A percentile compares a stretch with the other conserved stretches of the same genome.
phyloP scores from a whole-genome alignment of 2,113 vertebrate species.

The Neolamprologus toae region DNA sequence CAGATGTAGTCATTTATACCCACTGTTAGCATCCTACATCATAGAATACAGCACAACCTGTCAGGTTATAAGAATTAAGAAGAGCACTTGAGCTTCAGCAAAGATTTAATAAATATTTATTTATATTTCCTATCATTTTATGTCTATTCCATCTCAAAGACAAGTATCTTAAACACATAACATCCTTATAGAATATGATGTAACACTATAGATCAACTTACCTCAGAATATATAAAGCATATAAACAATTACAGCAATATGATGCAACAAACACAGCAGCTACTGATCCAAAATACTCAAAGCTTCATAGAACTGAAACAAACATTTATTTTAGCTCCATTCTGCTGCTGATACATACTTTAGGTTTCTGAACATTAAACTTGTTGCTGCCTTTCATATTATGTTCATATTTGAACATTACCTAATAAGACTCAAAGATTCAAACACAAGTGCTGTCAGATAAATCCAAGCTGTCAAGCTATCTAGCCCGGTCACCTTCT shows the following conservation, averaged over 20 bases:
- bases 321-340: too few relatives aligned
- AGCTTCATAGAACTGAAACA: background rate
- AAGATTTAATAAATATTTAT: rapidly evolving
- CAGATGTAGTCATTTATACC: background rate
- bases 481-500: background rate
- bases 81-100: background rate
- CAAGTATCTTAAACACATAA: background rate
- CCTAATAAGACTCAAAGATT: background rate
- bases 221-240: rapidly evolving
- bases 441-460: background rate
- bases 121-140: background rate
- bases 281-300: background rate
- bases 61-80: background rate
- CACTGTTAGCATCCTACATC: background rate
- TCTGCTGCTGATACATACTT: too few relatives aligned
- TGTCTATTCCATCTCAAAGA: background rate
- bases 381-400: too few relatives aligned
- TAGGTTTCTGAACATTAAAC: too few relatives aligned
- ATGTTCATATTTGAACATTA: background rate
- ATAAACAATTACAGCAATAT: rapidly evolving
- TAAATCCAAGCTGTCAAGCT: background rate
- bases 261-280: background rate
- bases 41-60: background rate
- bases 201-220: rapidly evolving
- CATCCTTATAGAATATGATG: background rate